Conservation (phyloP, 2,113 vertebrate genomes). For the Otis tarda region DNA sequence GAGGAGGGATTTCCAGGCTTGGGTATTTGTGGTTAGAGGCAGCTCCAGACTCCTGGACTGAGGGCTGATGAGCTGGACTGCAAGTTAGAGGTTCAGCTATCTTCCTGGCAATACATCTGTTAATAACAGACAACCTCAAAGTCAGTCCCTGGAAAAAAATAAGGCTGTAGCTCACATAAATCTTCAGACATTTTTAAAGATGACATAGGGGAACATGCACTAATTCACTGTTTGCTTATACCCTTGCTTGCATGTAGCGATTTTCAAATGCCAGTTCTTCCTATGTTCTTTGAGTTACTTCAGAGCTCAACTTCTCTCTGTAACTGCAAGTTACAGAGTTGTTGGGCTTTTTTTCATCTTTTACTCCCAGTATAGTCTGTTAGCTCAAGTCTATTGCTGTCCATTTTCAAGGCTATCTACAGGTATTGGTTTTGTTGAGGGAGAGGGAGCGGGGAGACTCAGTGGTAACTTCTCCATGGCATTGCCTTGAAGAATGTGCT, state of each 20-base stretch:
- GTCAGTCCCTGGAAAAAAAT: not conserved
- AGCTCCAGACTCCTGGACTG: not conserved
- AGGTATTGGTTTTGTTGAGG: not conserved
- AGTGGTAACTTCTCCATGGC: not conserved
- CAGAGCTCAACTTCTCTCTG: not conserved
- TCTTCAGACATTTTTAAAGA: not conserved
- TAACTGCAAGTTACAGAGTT: not conserved
- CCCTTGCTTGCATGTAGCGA: not conserved
- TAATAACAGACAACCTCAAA: not conserved
- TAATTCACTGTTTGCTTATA: not conserved
- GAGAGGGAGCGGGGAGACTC: not conserved
- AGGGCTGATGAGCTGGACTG: not conserved
- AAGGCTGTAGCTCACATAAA: not conserved
- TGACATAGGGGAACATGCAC: not conserved
- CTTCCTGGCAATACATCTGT: not conserved
- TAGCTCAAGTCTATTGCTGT: not conserved
- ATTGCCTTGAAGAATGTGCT: not conserved
- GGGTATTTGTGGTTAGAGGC: not conserved
- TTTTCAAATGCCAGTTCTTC: not conserved
- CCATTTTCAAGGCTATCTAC: not conserved
- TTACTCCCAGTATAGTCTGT: not conserved
- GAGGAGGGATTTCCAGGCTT: conserved; percentile 7
- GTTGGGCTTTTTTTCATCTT: not conserved
- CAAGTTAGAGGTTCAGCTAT: not conserved
- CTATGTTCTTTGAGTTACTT: not conserved